Conservation (phyloP, 2,797 vertebrate genomes). For the Gephyroberyx darwinii region DNA sequence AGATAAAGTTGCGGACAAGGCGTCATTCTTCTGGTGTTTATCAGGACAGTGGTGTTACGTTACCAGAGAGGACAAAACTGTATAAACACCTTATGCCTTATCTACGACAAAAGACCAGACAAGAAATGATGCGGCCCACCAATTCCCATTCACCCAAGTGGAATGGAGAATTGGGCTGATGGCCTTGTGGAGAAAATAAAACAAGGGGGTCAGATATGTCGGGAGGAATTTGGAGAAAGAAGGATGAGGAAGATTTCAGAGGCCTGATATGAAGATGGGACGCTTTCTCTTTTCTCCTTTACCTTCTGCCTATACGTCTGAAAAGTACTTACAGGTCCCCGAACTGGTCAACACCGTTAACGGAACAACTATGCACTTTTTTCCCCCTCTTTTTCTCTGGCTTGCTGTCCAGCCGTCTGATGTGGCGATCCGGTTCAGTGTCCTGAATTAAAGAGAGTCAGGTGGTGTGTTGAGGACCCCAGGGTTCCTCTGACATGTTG, state of each 20-base stretch:
- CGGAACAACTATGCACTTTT: conserved; percentile 8
- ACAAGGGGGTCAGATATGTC: conserved; percentile 19
- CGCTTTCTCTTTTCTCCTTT: conserved; percentile 23
- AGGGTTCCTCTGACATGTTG: conserved; percentile 72
- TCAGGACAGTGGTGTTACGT: conserved; percentile 19
- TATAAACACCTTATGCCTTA: conserved; percentile 61
- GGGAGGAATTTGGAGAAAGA: conserved; percentile 35
- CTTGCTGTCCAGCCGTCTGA: conserved; percentile 50
- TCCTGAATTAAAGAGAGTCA: conserved; percentile 63
- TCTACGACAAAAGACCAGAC: conserved; percentile 37
- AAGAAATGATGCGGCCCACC: conserved; percentile 18
- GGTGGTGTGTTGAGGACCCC: conserved; percentile 50
- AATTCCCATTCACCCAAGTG: conserved; percentile 23
- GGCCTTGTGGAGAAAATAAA: not conserved
- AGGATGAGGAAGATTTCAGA: conserved; percentile 43
- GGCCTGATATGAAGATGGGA: conserved; percentile 50
- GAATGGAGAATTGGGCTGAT: not conserved
- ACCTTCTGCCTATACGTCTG: not conserved
- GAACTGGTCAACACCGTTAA: conserved; percentile 19
- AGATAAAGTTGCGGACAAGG: conserved; percentile 37
- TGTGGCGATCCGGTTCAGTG: conserved; percentile 66
- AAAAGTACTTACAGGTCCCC: conserved; percentile 11
- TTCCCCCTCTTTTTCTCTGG: conserved; percentile 16
- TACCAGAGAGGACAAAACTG: conserved; percentile 61
- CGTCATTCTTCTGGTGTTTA: conserved; percentile 39